These are phyloP conservation scores for Coenonympha arcania DNA, from an alignment of 2,888 invertebrate genomes.

Conservation along the genomic window DNA sequence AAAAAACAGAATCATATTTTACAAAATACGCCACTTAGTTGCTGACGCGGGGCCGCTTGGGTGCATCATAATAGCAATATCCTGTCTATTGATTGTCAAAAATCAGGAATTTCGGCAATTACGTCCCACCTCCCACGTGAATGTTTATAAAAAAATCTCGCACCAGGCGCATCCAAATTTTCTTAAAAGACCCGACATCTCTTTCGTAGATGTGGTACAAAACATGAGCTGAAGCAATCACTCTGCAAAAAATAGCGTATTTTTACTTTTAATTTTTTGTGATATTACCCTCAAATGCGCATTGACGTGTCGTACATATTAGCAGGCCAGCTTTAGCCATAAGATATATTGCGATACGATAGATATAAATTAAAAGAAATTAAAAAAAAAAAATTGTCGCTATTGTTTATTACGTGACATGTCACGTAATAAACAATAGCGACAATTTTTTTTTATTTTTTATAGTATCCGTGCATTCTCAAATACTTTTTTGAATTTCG, in stretches of 20 bases:
- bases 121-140: slow-evolving; percentile 71
- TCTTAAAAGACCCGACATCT: slow-evolving; percentile 64
- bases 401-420: too few species aligned
- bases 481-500: too few species aligned
- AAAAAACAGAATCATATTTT: slow-evolving; percentile 23
- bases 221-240: slow-evolving; percentile 31
- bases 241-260: not conserved
- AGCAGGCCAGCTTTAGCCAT: too few species aligned
- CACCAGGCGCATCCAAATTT: slow-evolving; percentile 67
- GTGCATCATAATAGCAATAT: slow-evolving; percentile 69
- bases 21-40: slow-evolving; percentile 28
- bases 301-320: too few species aligned
- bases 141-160: slow-evolving; percentile 59
- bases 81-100: slow-evolving; percentile 73
- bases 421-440: too few species aligned
- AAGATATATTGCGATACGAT: too few species aligned
- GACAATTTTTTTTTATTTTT: too few species aligned
- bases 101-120: slow-evolving; percentile 73
- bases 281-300: too few species aligned
- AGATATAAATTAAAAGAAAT: too few species aligned
- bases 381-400: too few species aligned
- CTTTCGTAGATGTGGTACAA: slow-evolving; percentile 34
- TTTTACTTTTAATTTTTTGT: too few species aligned
- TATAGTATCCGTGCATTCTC: too few species aligned
- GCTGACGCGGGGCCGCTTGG: slow-evolving; percentile 35